A percentile compares a stretch with the other conserved stretches of the same genome.
Evolutionary conservation across 53 echinoderm and acorn worm species (phyloP).

Genomic region (Zoroaster sp.): DNA sequence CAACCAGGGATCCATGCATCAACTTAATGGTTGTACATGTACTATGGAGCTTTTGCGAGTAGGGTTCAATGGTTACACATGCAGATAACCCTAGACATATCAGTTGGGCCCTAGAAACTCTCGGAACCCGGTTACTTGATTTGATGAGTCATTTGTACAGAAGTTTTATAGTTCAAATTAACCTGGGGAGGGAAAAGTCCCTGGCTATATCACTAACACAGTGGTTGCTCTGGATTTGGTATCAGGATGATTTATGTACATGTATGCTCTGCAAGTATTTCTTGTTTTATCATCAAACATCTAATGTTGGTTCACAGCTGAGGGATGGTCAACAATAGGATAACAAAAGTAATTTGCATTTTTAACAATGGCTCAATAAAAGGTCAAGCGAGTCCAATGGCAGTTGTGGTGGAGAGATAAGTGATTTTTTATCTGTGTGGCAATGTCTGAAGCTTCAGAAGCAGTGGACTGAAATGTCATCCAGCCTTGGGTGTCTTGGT

Average conservation of each 20-base stretch:
- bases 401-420: background rate
- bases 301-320: background rate
- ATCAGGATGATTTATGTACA: background rate
- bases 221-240: background rate
- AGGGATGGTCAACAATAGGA: background rate
- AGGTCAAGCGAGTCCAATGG: background rate
- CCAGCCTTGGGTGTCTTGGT: background rate
- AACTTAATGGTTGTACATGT: background rate
- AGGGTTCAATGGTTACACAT: background rate
- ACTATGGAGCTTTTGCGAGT: background rate
- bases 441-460: background rate
- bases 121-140: background rate
- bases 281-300: background rate
- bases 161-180: background rate
- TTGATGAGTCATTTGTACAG: background rate
- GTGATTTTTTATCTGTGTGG: background rate
- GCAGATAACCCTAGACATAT: background rate
- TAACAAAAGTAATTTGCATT: background rate
- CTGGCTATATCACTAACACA: background rate
- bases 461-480: background rate
- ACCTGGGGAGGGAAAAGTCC: background rate
- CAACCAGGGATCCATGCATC: too few relatives aligned
- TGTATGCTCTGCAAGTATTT: too few relatives aligned
- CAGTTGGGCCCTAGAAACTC: background rate
- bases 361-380: background rate